Base-by-base conservation (phyloP, 2,888 invertebrate genomes). In the Spatulosminthurus flaviceps region DNA sequence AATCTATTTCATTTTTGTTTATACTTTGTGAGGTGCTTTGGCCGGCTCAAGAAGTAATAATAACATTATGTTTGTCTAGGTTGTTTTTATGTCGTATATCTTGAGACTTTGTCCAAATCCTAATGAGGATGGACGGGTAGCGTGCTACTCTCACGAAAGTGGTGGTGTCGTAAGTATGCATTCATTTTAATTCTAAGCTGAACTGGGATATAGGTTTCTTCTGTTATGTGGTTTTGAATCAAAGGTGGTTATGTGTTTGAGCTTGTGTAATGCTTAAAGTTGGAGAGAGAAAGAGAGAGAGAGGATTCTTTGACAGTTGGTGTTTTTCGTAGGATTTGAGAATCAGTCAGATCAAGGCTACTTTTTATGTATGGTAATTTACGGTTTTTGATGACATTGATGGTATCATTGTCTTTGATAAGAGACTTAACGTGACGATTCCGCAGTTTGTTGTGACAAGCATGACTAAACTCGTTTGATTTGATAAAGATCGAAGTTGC, bases 341-440 rank as follows among this genome's bases (percentile, higher is more conserved):
- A 34, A 34, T 4, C 5, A 34, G 5, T 34, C 34, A 34, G 34
- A 34, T 34, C 34, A 34, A 34, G 34, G 34, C 16, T 51, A 51
- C 51, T 51, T 51, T 51, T 51, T n/a, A n/a, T 51, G 34, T 51
- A 51, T 51, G 51, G 9, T 51, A 51, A 51, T 51, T 51, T 51
- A 51, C n/a, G 51, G 16, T 51, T 51, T 51, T 51, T n/a, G 51
- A 51, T 51, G 51, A 51, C 51, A 51, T 51, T 51, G 51, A 51
- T 51, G 51, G 2, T 51, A 51, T 51, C 51, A 51, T 51, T 51
- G 51, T 51, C 51, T 51, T 51, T 51, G 51, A 51, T 51, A 51
- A 51, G 5, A n/a, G 51, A 19, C 51, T 51, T 51, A 51, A 51
- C 51, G 51, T 51, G 51, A n/a, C 51, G 51, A 51, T 51, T 51